Evolutionary conservation across 2,888 invertebrate genomes (phyloP).

Genomic region (Brachyopa scutellaris): DNA sequence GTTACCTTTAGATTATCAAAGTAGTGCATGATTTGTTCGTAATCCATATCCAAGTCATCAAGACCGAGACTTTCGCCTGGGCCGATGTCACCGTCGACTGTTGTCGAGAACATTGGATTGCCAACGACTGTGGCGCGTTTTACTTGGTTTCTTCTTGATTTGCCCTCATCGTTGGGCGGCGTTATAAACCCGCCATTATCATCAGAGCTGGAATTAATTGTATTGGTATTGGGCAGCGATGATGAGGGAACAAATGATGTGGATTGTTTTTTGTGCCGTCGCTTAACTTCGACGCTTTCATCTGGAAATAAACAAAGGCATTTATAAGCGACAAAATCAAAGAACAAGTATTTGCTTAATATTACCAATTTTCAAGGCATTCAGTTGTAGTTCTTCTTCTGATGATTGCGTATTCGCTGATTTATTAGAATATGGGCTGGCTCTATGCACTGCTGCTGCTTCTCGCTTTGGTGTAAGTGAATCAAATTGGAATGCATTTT

Average conservation of each 20-base stretch:
- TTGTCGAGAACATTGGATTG: slow-evolving; percentile 91
- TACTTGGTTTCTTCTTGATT: slow-evolving; percentile 82
- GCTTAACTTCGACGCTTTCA: slow-evolving; percentile 73
- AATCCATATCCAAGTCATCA: slow-evolving; percentile 96
- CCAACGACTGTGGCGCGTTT: slow-evolving; percentile 93
- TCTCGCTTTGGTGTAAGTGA: slow-evolving; percentile 81
- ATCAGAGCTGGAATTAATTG: slow-evolving; percentile 74
- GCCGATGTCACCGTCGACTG: slow-evolving; percentile 82
- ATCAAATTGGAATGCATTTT: slow-evolving; percentile 81
- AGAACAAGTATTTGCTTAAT: no score
- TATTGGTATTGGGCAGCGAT: slow-evolving; percentile 59
- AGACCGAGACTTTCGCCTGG: slow-evolving; percentile 87
- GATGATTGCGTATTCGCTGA: slow-evolving; percentile 60
- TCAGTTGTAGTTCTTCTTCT: slow-evolving; percentile 73
- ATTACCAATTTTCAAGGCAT: slow-evolving; percentile 73
- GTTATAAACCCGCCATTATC: slow-evolving; percentile 76
- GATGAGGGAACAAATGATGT: slow-evolving; percentile 57
- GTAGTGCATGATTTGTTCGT: slow-evolving; percentile 98
- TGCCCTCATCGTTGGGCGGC: slow-evolving; percentile 73
- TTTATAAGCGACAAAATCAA: no score
- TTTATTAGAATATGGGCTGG: slow-evolving; percentile 53
- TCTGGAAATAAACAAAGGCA: slow-evolving; percentile 48
- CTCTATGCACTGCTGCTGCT: slow-evolving; percentile 44
- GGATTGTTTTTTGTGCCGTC: slow-evolving; percentile 72
- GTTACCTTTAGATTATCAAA: slow-evolving; percentile 97